phyloP scores from a whole-genome alignment of 2,888 invertebrate species.

The Apodemia zela region DNA sequence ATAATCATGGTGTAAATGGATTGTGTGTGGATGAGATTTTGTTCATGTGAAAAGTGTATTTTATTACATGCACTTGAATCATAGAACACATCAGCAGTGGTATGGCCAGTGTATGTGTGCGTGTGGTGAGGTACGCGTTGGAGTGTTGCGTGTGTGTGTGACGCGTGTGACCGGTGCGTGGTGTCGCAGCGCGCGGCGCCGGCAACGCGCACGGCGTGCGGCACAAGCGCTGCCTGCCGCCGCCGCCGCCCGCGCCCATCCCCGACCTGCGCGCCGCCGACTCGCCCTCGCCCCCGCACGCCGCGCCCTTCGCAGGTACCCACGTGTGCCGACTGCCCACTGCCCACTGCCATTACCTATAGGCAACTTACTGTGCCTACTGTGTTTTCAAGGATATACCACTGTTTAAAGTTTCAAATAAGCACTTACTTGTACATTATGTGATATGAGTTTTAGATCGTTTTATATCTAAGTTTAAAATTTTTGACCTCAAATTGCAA shows the following conservation, averaged over 20 bases:
- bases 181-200: constrained; percentile 72
- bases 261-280: constrained; percentile 88
- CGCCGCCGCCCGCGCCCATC: constrained; percentile 90
- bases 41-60: background rate
- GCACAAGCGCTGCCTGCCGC: constrained; percentile 90
- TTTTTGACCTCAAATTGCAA: too few species aligned
- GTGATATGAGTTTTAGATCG: too few species aligned
- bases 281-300: constrained; percentile 36
- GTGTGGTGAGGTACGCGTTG: constrained; percentile 36
- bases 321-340: background rate
- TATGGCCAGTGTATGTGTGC: background rate
- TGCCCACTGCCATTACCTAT: too few species aligned
- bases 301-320: constrained; percentile 40
- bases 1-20: background rate
- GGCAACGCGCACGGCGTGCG: constrained; percentile 93
- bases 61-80: background rate
- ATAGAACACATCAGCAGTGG: background rate
- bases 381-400: too few species aligned
- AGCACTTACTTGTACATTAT: too few species aligned
- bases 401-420: too few species aligned
- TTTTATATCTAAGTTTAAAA: too few species aligned
- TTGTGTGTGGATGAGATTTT: background rate
- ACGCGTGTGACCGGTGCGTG: constrained; percentile 52
- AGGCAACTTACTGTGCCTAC: constrained; percentile 2
- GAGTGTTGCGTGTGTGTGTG: constrained; percentile 27